phyloP scores from a whole-genome alignment of 2,888 invertebrate species.

The Graphium colonna region DNA sequence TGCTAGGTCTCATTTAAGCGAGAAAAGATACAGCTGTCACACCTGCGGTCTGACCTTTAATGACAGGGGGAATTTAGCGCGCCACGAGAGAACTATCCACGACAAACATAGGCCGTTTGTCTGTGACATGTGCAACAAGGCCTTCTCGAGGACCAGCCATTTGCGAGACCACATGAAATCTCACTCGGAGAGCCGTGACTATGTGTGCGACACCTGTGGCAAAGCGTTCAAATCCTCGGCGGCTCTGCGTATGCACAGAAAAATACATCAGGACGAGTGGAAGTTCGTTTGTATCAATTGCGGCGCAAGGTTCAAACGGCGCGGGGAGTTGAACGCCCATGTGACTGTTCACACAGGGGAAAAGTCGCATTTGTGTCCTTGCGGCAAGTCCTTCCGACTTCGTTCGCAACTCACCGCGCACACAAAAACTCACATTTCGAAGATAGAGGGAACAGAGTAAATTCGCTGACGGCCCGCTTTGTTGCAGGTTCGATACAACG shows the following conservation, averaged over 20 bases:
- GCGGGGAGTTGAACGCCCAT: slow-evolving; percentile 76
- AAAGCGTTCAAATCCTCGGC: slow-evolving; percentile 73
- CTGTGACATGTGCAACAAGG: slow-evolving; percentile 67
- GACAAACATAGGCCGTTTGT: slow-evolving; percentile 60
- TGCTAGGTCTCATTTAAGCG: slow-evolving; percentile 59
- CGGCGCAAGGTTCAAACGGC: slow-evolving; percentile 75
- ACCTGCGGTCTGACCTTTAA: slow-evolving; percentile 74
- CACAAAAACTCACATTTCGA: slow-evolving; percentile 32
- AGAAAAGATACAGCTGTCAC: slow-evolving; percentile 67
- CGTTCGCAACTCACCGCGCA: slow-evolving; percentile 50
- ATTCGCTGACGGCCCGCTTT: slow-evolving; percentile 31
- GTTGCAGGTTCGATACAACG: slow-evolving; percentile 52
- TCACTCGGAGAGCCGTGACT: slow-evolving; percentile 64
- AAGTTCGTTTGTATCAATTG: slow-evolving; percentile 70
- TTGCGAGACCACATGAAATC: slow-evolving; percentile 71
- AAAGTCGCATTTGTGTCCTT: slow-evolving; percentile 73
- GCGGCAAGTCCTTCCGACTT: slow-evolving; percentile 72
- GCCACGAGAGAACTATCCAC: slow-evolving; percentile 75
- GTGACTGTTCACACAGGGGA: slow-evolving; percentile 78
- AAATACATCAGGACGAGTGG: slow-evolving; percentile 53
- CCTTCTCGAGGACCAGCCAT: slow-evolving; percentile 70
- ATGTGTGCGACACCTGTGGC: slow-evolving; percentile 77
- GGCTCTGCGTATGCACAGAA: slow-evolving; percentile 71
- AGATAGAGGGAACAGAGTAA: neutral
- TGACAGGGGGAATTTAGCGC: slow-evolving; percentile 68